Conservation (phyloP, 2,888 invertebrate species). For the Lasioglossum calceatum region DNA sequence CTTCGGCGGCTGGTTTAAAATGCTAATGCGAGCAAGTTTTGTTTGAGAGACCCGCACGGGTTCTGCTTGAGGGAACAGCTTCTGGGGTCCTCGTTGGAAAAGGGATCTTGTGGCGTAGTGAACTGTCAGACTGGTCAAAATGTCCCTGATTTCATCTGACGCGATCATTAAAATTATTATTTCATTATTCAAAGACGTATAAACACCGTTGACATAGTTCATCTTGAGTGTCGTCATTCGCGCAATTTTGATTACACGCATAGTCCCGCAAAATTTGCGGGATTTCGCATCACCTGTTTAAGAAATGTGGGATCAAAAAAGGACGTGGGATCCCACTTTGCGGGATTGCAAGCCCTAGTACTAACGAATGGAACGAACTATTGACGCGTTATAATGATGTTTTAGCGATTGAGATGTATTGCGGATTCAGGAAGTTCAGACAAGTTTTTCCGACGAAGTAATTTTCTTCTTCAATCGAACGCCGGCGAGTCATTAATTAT, state of each 20-base stretch:
- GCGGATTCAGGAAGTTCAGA: not conserved
- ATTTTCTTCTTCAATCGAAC: not conserved
- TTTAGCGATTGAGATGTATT: not conserved
- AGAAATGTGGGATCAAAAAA: too few relatives aligned
- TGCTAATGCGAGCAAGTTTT: conserved; percentile 28
- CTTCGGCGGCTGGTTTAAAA: conserved; percentile 33
- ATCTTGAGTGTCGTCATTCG: too few relatives aligned
- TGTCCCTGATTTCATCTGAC: not conserved
- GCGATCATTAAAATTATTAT: not conserved
- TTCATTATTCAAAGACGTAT: not conserved
- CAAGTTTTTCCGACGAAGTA: not conserved
- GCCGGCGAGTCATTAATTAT: conserved; percentile 10
- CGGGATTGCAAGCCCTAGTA: too few relatives aligned
- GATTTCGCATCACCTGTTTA: too few relatives aligned
- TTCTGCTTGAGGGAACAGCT: not conserved
- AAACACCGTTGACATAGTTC: too few relatives aligned
- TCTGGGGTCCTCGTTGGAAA: not conserved
- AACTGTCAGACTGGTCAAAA: not conserved
- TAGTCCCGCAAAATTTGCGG: too few relatives aligned
- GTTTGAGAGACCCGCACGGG: not conserved
- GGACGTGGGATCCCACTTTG: too few relatives aligned
- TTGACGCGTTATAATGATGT: not conserved
- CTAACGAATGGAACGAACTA: not conserved
- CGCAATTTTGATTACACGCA: too few relatives aligned
- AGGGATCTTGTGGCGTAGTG: not conserved